A percentile compares a stretch with the other conserved stretches of the same genome.
These are phyloP conservation scores for Intellagama lesueurii DNA, from an alignment of 2,797 vertebrate genomes.

Conservation along the genomic window DNA sequence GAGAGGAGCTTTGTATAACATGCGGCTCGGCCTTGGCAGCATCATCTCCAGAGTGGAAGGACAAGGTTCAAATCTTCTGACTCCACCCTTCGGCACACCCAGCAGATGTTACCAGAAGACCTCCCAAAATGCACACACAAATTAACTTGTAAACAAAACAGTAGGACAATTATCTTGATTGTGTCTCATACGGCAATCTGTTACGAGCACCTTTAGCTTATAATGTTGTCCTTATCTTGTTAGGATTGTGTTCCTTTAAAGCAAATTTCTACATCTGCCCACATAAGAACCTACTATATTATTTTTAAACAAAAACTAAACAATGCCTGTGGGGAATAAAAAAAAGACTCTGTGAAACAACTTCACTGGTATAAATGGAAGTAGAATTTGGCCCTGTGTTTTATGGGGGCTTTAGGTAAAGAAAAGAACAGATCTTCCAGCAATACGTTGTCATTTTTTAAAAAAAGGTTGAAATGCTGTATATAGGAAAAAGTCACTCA, in stretches of 20 bases:
- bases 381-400: slow-evolving; percentile 34
- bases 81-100: slow-evolving; percentile 17
- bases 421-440: background rate
- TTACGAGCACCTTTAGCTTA: slow-evolving; percentile 57
- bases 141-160: slow-evolving; percentile 70
- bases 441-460: background rate
- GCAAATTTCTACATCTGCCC: slow-evolving; percentile 38
- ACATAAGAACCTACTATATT: slow-evolving; percentile 37
- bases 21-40: background rate
- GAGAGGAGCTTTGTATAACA: background rate
- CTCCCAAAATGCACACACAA: slow-evolving; percentile 3
- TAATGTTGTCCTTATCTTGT: slow-evolving; percentile 16
- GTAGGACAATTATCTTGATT: slow-evolving; percentile 31
- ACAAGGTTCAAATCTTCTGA: slow-evolving; percentile 24
- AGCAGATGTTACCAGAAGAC: slow-evolving; percentile 12
- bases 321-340: slow-evolving; percentile 58
- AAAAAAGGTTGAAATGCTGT: slow-evolving; percentile 63
- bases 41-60: slow-evolving; percentile 21
- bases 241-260: slow-evolving; percentile 31
- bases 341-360: background rate
- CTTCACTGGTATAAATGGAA: slow-evolving; percentile 21
- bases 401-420: slow-evolving; percentile 40
- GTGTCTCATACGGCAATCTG: slow-evolving; percentile 45
- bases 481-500: slow-evolving; percentile 37
- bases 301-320: slow-evolving; percentile 7